These are phyloP conservation scores for Torymus tubicola DNA, from an alignment of 2,888 invertebrate species.

Conservation along the genomic window DNA sequence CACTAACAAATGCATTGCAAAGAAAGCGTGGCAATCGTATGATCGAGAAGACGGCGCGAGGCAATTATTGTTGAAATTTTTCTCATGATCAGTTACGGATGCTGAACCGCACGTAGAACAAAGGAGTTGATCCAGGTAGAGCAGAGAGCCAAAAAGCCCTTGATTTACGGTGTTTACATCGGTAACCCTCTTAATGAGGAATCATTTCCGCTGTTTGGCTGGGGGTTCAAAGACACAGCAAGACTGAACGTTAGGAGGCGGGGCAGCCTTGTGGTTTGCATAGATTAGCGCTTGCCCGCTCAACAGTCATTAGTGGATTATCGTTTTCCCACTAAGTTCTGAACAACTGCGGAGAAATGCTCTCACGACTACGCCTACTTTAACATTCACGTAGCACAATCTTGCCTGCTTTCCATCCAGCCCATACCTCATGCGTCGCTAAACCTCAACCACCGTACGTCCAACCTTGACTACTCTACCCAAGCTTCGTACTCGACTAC, in stretches of 20 bases:
- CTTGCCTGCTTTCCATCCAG: too few relatives aligned
- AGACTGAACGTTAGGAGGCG: constrained; percentile 60
- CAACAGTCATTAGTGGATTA: constrained; percentile 72
- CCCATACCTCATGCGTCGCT: too few relatives aligned
- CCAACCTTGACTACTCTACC: too few relatives aligned
- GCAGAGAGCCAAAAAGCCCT: not conserved
- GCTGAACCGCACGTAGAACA: too few relatives aligned
- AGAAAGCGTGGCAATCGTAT: too few relatives aligned
- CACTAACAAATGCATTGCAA: not conserved
- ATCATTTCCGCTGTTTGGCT: constrained; percentile 55
- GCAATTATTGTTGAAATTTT: too few relatives aligned
- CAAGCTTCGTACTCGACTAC: too few relatives aligned
- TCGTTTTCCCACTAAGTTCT: constrained; percentile 64
- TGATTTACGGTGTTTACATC: constrained; percentile 70
- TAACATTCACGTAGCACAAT: constrained; percentile 11
- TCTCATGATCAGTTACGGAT: too few relatives aligned
- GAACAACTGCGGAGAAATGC: constrained; percentile 31
- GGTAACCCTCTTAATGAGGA: constrained; percentile 68
- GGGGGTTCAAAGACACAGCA: constrained; percentile 27
- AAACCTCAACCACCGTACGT: too few relatives aligned
- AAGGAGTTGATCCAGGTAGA: too few relatives aligned
- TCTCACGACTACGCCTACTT: constrained; percentile 60
- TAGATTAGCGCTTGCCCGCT: constrained; percentile 70
- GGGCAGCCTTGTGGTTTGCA: constrained; percentile 67
- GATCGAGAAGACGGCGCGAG: too few relatives aligned